Base-by-base conservation (phyloP, 2,888 invertebrate species). In the Caenorhabditis sp. region DNA sequence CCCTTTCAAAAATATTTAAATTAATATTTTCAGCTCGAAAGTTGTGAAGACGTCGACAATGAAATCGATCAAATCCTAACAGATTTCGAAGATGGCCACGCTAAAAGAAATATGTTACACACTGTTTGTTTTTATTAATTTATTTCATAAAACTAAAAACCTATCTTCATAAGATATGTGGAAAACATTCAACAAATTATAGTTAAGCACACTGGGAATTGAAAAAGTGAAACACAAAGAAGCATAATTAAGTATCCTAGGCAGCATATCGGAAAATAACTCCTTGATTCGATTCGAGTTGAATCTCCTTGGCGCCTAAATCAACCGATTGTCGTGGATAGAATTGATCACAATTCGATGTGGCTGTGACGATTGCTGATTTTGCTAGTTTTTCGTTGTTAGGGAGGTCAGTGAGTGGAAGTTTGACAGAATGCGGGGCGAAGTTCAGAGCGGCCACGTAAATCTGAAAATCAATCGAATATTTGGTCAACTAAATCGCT, bases 21-120 rank as follows among this genome's bases (percentile, higher is more conserved):
- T n/a, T n/a, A n/a, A n/a, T n/a, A n/a, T 26, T 58, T 58, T 49
- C 25, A 59, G 59, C 59, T 59, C 1, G 92, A 93, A 20, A 92
- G 93, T 88, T 93, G 93, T 86, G 93, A 93, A 70, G 97, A 97
- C 89, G 90, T 97, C 87, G 97, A 97, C 89, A 95, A 97, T 90
- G 97, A 97, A 88, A 95, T 97, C 86, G 97, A 97, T 90, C 95
- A 97, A 90, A 91, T 97, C 64, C 90, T 97, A 65, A 94, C 95
- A 88, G 94, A 95, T 81, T 96, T 96, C 90, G 97, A 97, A 90
- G 92, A 92, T 61, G 93, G 93, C 89, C 72, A 80, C 50, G 93
- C 88, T 50, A 87, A 89, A 56, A 91, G 95, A 88, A 80, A 94
- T 74, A 92, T 97, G 86, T 91, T 97, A 78, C 97, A 97, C 89